These are phyloP conservation scores for Melipona quadrifasciata DNA, from an alignment of 1,140 invertebrate genomes.

Conservation along the genomic window DNA sequence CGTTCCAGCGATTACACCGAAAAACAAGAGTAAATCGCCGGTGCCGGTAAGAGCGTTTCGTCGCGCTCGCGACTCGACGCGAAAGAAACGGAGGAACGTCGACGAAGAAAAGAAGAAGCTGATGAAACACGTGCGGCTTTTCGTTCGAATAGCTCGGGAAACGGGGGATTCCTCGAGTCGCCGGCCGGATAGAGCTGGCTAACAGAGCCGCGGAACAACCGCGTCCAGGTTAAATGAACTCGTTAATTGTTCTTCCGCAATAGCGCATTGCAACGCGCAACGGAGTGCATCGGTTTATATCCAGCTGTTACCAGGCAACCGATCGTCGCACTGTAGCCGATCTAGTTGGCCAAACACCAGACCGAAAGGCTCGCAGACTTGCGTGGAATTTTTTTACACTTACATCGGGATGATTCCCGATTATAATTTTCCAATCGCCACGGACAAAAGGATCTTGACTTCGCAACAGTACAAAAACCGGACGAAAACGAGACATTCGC, in stretches of 20 bases:
- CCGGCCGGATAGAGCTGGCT: not conserved
- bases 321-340: not conserved
- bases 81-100: conserved; percentile 30
- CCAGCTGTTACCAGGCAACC: conserved; percentile 27
- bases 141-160: conserved; percentile 6
- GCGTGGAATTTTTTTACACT: too few relatives aligned
- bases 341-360: not conserved
- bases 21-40: not conserved
- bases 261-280: conserved; percentile 30
- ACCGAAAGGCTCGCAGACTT: too few relatives aligned
- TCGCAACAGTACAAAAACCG: too few relatives aligned
- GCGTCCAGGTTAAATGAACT: conserved; percentile 45
- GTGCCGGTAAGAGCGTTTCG: conserved; percentile 9
- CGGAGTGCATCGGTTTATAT: conserved; percentile 39
- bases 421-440: too few relatives aligned
- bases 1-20: conserved; percentile 5
- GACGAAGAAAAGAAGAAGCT: not conserved
- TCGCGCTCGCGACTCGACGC: conserved; percentile 22
- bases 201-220: conserved; percentile 35
- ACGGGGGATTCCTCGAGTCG: conserved; percentile 13
- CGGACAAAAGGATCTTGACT: too few relatives aligned
- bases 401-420: too few relatives aligned
- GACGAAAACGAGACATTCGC: too few relatives aligned
- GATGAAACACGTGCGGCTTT: conserved; percentile 36
- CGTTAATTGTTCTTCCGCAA: conserved; percentile 50